Evolutionary conservation across 2,888 invertebrate genomes (phyloP).

Genomic region (Conistra vaccinii): DNA sequence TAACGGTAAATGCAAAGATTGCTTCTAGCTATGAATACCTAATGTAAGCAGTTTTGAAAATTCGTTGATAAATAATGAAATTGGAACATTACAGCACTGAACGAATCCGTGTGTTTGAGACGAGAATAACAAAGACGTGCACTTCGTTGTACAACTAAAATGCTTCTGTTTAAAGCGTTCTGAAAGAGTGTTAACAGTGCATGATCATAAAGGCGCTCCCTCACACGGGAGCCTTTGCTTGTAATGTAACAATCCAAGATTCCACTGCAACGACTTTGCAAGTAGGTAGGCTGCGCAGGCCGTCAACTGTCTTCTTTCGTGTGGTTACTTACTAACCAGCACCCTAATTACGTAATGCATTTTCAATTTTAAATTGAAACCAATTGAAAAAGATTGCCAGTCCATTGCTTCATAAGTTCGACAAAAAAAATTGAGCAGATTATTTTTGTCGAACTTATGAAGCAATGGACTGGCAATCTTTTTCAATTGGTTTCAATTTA

Average conservation of each 20-base stretch:
- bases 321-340: no score
- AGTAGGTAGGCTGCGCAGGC: no score
- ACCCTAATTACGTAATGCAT: no score
- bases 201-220: not conserved
- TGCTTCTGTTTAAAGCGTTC: not conserved
- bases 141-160: not conserved
- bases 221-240: not conserved
- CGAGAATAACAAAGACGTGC: not conserved
- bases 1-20: not conserved
- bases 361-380: no score
- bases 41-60: not conserved
- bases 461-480: no score
- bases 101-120: not conserved
- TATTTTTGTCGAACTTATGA: no score
- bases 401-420: no score
- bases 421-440: no score
- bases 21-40: not conserved
- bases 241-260: not conserved
- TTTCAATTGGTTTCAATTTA: no score
- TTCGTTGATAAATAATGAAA: not conserved
- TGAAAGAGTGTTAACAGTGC: not conserved
- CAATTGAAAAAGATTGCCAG: no score
- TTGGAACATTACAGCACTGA: not conserved
- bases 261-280: not conserved
- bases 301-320: no score